Evolutionary conservation across 2,797 vertebrate genomes (phyloP), one percentile per base, ranked within the genome.

Genomic region (Cichlasoma orientale): DNA sequence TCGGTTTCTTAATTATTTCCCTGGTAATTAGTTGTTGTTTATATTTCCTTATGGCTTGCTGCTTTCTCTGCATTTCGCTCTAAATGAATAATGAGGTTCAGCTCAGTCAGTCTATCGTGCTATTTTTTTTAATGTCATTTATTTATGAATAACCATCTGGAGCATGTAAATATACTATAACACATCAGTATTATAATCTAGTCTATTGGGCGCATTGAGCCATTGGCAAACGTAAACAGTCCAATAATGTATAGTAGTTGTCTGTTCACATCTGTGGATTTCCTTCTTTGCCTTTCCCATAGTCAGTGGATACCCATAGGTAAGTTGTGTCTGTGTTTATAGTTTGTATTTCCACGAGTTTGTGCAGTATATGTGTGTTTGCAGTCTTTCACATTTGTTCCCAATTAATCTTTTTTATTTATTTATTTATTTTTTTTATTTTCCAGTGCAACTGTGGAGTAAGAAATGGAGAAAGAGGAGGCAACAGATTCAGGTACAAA

Each of bases 11-110:
- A 61, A 47, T 36, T 47, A 38, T 21, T 19, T 1, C 3, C 50
- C 8, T 7, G 33, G 57, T 74, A 61, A 82, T 71, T 78, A 25
- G 13, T 79, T 83, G 59, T 18, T 66, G 61, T 47, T 66, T 29
- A 47, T 66, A 27, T 66, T 66, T 66, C 41, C 61, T 41, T 4
- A 2, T 47, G 61, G 19, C 70, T 79, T 16, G 4, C 50, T 38
- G 27, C 29, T 76, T 57, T 71, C 47, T 33, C 36, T 79, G 25
- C 13, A 47, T 78, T 75, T 81, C 10, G 47, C 52, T 76, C 25
- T 13, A 50, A n/a, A 16, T 68, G 63, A 68, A n/a, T 50, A 68
- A 68, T 68, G 44, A 68, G 44, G 63, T 50, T 50, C 44, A 50
- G 25, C 3, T n/a, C 44, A 68, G 18, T 68, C 44, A 68, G 50